A percentile compares a stretch with the other conserved stretches of the same genome.
These are phyloP conservation scores for Lumbricus terrestris DNA, from an alignment of 2,888 invertebrate species.

Conservation along the genomic window DNA sequence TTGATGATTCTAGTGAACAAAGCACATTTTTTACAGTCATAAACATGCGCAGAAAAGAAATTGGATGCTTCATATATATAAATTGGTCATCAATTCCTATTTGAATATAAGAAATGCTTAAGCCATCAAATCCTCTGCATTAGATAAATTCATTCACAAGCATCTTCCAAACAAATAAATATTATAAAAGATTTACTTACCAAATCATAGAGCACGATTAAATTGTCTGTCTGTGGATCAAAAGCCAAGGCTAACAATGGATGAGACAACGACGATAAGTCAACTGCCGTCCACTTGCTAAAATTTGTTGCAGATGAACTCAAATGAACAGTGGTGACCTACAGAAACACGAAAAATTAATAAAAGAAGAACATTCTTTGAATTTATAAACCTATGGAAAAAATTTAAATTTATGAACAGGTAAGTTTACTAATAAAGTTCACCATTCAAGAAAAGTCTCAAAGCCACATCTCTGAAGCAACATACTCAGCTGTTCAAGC, in stretches of 20 bases:
- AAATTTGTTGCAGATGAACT: background rate
- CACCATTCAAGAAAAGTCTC: too few relatives aligned
- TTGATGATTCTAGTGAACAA: background rate
- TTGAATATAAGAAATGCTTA: too few relatives aligned
- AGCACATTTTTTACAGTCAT: background rate
- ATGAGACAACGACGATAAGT: background rate
- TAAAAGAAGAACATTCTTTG: too few relatives aligned
- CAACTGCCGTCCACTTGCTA: background rate
- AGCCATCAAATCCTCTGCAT: too few relatives aligned
- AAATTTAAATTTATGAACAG: too few relatives aligned
- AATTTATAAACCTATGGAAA: too few relatives aligned
- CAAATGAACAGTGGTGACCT: background rate
- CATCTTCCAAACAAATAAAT: background rate
- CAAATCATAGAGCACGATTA: background rate
- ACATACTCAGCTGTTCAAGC: too few relatives aligned
- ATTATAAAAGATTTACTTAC: background rate
- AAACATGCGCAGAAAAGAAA: background rate
- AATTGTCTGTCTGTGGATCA: background rate
- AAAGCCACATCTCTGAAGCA: too few relatives aligned
- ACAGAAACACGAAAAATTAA: background rate
- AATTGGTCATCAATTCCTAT: background rate
- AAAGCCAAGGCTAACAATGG: background rate
- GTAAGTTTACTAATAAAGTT: too few relatives aligned
- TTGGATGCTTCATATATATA: background rate
- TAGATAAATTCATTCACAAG: background rate